phyloP scores from a whole-genome alignment of 1,140 invertebrate species.

The Caenorhabditis brenneri region DNA sequence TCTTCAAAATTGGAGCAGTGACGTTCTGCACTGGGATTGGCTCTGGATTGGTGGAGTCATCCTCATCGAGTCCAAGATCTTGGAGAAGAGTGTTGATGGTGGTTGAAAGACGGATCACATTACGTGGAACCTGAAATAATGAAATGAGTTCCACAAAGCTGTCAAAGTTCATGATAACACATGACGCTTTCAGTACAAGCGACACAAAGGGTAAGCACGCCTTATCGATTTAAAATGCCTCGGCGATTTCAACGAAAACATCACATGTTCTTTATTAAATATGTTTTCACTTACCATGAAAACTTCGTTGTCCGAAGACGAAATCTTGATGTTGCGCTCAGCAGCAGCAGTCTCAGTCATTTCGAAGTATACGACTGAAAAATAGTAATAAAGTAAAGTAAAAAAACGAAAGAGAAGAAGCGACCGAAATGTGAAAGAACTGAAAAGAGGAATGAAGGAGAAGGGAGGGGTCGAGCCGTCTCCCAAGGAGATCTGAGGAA shows the following conservation, averaged over 20 bases:
- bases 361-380: no score
- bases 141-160: not conserved
- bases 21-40: slow-evolving; percentile 96
- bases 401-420: not conserved
- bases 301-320: slow-evolving; percentile 17
- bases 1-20: slow-evolving; percentile 93
- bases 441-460: not conserved
- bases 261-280: no score
- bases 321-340: slow-evolving; percentile 2
- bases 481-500: not conserved
- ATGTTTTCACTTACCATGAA: slow-evolving; percentile 5
- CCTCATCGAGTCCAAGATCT: slow-evolving; percentile 83
- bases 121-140: slow-evolving; percentile 91
- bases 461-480: not conserved
- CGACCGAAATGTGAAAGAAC: not conserved
- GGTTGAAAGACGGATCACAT: slow-evolving; percentile 90
- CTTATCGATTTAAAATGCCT: no score
- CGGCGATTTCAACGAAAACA: no score
- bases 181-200: no score
- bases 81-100: slow-evolving; percentile 99
- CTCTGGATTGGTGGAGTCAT: slow-evolving; percentile 78
- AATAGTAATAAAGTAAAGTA: no score
- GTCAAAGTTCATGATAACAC: no score
- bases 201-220: no score
- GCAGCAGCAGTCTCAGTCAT: not conserved